Evolutionary conservation across 2,113 vertebrate species (phyloP).

Genomic region (Pleuronectes platessa): DNA sequence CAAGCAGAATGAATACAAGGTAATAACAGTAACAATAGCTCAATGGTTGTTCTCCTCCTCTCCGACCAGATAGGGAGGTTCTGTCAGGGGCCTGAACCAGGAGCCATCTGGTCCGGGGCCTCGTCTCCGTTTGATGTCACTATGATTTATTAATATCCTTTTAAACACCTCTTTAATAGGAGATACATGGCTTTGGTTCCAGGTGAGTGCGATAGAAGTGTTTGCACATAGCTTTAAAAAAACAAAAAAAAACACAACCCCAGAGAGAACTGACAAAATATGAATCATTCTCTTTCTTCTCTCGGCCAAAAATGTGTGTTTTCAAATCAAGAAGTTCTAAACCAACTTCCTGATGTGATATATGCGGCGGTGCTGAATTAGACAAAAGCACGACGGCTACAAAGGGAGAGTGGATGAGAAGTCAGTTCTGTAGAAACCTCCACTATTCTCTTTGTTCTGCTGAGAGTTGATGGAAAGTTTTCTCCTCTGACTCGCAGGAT

Average conservation of each 20-base stretch:
- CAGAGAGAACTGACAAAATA: constrained; percentile 17
- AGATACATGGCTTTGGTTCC: constrained; percentile 44
- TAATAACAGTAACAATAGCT: background rate
- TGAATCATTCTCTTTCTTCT: constrained; percentile 60
- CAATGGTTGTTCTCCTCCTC: background rate
- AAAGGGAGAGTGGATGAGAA: background rate
- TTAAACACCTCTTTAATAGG: constrained; percentile 37
- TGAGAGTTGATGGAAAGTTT: background rate
- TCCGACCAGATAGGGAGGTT: background rate
- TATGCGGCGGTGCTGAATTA: background rate
- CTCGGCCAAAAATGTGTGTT: background rate
- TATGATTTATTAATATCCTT: constrained; percentile 46
- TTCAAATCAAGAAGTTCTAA: constrained; percentile 9
- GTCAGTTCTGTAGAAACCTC: background rate
- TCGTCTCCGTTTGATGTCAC: constrained; percentile 55
- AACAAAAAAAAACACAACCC: constrained; percentile 4
- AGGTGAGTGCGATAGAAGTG: background rate
- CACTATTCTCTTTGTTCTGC: constrained; percentile 31
- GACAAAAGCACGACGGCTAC: constrained; percentile 20
- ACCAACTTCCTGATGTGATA: constrained; percentile 19
- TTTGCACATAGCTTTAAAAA: background rate
- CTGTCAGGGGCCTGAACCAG: background rate
- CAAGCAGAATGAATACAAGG: constrained; percentile 13
- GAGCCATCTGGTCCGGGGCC: constrained; percentile 44
- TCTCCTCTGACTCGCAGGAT: background rate